A percentile compares a stretch with the other conserved stretches of the same genome.
phyloP scores from a whole-genome alignment of 2,888 invertebrate genomes.

The Ischnura elegans region DNA sequence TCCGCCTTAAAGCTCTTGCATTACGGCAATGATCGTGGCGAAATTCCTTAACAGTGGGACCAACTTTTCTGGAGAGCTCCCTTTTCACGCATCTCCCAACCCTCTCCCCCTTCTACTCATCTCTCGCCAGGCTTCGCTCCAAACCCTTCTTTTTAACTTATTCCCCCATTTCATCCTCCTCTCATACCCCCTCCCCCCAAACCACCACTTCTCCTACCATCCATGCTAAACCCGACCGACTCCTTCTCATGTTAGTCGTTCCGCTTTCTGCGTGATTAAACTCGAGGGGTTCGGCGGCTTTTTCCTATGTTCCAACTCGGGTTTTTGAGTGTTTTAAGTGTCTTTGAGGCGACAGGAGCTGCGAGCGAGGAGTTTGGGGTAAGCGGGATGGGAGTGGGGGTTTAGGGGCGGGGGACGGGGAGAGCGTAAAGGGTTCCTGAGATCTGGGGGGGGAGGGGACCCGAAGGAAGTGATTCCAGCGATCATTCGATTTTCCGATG shows the following conservation, averaged over 20 bases:
- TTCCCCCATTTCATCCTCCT: background rate
- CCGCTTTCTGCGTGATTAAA: constrained; percentile 62
- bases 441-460: background rate
- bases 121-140: background rate
- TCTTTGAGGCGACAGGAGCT: constrained; percentile 50
- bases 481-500: constrained; percentile 60
- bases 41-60: constrained; percentile 24
- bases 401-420: background rate
- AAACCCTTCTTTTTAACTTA: constrained; percentile 12
- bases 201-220: no score
- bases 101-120: no score
- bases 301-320: constrained; percentile 58
- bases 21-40: constrained; percentile 23
- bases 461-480: constrained; percentile 43
- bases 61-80: constrained; percentile 20
- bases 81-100: constrained; percentile 25
- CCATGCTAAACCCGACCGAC: background rate
- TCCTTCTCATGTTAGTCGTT: constrained; percentile 60
- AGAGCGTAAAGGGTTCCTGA: background rate
- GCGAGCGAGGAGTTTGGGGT: background rate
- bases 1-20: background rate
- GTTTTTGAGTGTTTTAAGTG: constrained; percentile 53
- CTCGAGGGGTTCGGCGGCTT: constrained; percentile 59
- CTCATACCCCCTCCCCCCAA: background rate
- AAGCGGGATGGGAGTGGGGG: background rate